These are phyloP conservation scores for Microctenopoma lineatum DNA, from an alignment of 2,797 vertebrate species.

Conservation along the genomic window DNA sequence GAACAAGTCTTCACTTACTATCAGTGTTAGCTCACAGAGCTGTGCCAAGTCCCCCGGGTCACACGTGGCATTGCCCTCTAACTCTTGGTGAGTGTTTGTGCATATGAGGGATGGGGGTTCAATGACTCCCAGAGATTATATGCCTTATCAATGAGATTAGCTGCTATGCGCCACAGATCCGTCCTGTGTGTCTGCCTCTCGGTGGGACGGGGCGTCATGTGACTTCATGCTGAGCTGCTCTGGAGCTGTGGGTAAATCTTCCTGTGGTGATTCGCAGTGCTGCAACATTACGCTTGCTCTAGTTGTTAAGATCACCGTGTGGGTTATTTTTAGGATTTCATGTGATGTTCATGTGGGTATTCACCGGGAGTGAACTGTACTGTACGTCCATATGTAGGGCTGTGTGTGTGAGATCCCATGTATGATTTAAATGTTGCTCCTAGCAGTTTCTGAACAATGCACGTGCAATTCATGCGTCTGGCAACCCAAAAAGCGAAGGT, in stretches of 20 bases:
- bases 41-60: constrained; percentile 63
- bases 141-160: constrained; percentile 79
- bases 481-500: background rate
- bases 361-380: background rate
- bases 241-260: constrained; percentile 19
- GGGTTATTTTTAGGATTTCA: constrained; percentile 58
- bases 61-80: constrained; percentile 47
- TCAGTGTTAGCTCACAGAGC: constrained; percentile 72
- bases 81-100: constrained; percentile 22
- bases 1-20: constrained; percentile 75
- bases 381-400: background rate
- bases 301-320: constrained; percentile 57
- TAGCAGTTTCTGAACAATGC: too few relatives aligned
- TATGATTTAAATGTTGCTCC: background rate
- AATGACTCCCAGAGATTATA: constrained; percentile 54
- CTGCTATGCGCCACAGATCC: constrained; percentile 55
- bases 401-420: background rate
- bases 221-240: constrained; percentile 33
- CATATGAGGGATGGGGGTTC: constrained; percentile 36
- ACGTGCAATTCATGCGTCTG: too few relatives aligned
- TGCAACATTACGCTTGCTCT: constrained; percentile 58
- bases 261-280: constrained; percentile 25
- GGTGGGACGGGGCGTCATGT: constrained; percentile 25
- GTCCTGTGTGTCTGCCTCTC: constrained; percentile 29
- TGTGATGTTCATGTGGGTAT: constrained; percentile 23